Evolutionary conservation across 2,888 invertebrate species (phyloP).

Genomic region (Cephus nigrinus): DNA sequence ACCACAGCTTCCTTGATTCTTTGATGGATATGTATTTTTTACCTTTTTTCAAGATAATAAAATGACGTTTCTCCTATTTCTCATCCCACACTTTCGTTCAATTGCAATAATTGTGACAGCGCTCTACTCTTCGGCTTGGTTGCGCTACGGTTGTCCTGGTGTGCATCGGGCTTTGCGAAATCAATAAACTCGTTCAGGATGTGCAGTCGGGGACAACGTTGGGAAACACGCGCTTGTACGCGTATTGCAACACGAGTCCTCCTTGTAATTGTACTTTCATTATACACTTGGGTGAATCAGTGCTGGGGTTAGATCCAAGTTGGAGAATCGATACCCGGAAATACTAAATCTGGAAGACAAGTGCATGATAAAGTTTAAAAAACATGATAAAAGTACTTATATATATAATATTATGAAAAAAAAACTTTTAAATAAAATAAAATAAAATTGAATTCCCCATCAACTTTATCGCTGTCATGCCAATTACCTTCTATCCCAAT

Average conservation of each 20-base stretch:
- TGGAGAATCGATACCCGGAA: neutral
- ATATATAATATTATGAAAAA: no score
- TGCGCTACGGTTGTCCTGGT: neutral
- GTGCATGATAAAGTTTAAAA: neutral
- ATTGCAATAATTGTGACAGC: neutral
- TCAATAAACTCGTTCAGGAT: conserved; percentile 55
- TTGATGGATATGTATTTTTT: neutral
- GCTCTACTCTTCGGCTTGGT: neutral
- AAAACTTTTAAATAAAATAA: no score
- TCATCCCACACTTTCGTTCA: neutral
- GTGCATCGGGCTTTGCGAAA: conserved; percentile 48
- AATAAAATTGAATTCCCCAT: no score
- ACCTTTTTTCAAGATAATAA: neutral
- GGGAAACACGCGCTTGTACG: conserved; percentile 3
- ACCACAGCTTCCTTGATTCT: neutral
- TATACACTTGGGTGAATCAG: conserved; percentile 17
- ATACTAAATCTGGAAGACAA: neutral
- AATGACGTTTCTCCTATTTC: neutral
- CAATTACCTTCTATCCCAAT: no score
- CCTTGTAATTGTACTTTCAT: conserved; percentile 54
- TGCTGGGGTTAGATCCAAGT: neutral
- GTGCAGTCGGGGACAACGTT: conserved; percentile 50
- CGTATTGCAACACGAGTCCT: conserved; percentile 47
- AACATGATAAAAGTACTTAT: no score
- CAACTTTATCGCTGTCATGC: no score